These are phyloP conservation scores for Subacronicta megacephala DNA, from an alignment of 2,888 invertebrate genomes.

Conservation along the genomic window DNA sequence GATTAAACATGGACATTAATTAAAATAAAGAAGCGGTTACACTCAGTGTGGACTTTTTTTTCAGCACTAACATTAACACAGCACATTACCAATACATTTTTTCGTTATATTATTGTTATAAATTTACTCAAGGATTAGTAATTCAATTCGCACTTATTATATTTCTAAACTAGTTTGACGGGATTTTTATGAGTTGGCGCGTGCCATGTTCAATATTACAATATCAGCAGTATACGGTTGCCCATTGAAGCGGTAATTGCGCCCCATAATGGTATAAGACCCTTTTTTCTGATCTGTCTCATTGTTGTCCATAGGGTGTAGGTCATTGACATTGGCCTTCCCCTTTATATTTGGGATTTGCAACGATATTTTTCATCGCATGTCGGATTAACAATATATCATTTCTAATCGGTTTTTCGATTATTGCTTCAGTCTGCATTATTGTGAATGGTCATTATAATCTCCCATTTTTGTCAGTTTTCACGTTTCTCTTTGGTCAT, in stretches of 20 bases:
- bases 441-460: slow-evolving; percentile 62
- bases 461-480: slow-evolving; percentile 60
- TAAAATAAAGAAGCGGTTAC: slow-evolving; percentile 22
- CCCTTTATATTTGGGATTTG: slow-evolving; percentile 80
- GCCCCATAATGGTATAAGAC: slow-evolving; percentile 80
- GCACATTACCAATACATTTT: too few relatives aligned
- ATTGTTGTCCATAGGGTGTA: slow-evolving; percentile 84
- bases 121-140: slow-evolving; percentile 34
- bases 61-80: slow-evolving; percentile 30
- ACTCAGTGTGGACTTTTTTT: slow-evolving; percentile 27
- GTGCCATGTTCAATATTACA: slow-evolving; percentile 69
- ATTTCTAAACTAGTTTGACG: slow-evolving; percentile 60
- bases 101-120: too few relatives aligned
- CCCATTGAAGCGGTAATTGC: slow-evolving; percentile 82
- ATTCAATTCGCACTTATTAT: slow-evolving; percentile 44
- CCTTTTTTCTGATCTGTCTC: slow-evolving; percentile 81
- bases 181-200: slow-evolving; percentile 61
- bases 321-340: slow-evolving; percentile 88
- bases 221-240: slow-evolving; percentile 74
- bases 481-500: slow-evolving; percentile 58
- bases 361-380: slow-evolving; percentile 80
- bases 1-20: slow-evolving; percentile 35
- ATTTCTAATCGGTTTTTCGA: slow-evolving; percentile 74
- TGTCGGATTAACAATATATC: slow-evolving; percentile 82
- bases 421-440: slow-evolving; percentile 54